phyloP scores from a whole-genome alignment of 2,888 invertebrate species.

The Eupeodes luniger region DNA sequence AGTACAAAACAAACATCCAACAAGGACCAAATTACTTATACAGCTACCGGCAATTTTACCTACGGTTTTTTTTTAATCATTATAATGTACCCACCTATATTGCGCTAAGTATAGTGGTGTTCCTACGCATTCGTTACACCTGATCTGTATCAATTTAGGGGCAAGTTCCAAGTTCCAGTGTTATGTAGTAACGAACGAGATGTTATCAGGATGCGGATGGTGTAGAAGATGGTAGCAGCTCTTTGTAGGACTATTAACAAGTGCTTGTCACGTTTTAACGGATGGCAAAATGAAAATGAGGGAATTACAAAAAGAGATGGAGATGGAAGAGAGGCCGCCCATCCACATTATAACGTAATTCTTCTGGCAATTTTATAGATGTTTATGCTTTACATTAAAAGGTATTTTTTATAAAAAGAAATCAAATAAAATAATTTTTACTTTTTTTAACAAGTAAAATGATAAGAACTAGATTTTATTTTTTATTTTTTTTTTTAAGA shows the following conservation, averaged over 20 bases:
- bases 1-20: not conserved
- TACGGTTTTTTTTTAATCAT: conserved; percentile 22
- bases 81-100: conserved; percentile 29
- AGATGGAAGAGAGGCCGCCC: not conserved
- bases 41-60: conserved; percentile 19
- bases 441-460: too few species aligned
- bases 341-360: not conserved
- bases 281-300: conserved; percentile 22
- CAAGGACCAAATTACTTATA: conserved; percentile 13
- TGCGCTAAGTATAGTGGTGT: conserved; percentile 41
- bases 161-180: conserved; percentile 3
- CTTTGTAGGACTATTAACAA: conserved; percentile 41
- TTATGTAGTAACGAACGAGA: not conserved
- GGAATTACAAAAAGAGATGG: too few species aligned
- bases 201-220: conserved; percentile 36
- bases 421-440: too few species aligned
- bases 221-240: conserved; percentile 38
- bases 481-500: too few species aligned
- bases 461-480: too few species aligned
- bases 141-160: conserved; percentile 46
- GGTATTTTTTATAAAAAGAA: too few species aligned
- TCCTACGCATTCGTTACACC: conserved; percentile 42
- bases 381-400: too few species aligned
- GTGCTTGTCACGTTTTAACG: conserved; percentile 47
- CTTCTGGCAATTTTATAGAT: conserved; percentile 6